Percentiles rank a stretch among this genome's conserved stretches.
phyloP scores from a whole-genome alignment of 2,888 invertebrate genomes.

The Girardia tigrina region DNA sequence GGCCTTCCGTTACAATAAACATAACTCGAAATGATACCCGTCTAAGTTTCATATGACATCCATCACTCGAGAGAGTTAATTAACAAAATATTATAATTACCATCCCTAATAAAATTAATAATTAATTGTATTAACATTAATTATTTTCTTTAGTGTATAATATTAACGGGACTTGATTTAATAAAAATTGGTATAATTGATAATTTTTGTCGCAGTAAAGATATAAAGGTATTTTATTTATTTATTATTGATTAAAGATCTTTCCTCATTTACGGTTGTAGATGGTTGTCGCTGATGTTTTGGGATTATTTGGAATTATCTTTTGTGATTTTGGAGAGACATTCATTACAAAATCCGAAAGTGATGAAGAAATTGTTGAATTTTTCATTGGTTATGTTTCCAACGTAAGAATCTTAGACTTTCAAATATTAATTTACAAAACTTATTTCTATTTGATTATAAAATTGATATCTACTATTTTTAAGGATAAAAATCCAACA shows the following conservation, averaged over 20 bases:
- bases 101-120: too few relatives aligned
- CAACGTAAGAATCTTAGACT: not conserved
- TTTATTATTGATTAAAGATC: not conserved
- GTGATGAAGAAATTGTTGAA: not conserved
- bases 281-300: conserved; percentile 26
- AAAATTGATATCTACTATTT: not conserved
- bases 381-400: conserved; percentile 25
- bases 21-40: too few relatives aligned
- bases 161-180: not conserved
- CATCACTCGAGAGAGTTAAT: too few relatives aligned
- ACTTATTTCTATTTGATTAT: not conserved
- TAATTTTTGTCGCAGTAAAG: conserved; percentile 26
- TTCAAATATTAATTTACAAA: too few relatives aligned
- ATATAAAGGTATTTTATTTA: not conserved
- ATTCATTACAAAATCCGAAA: not conserved
- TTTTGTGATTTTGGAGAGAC: conserved; percentile 30
- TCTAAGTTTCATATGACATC: too few relatives aligned
- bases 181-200: conserved; percentile 1
- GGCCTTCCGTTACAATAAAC: too few relatives aligned
- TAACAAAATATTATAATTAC: too few relatives aligned
- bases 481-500: not conserved
- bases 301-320: conserved; percentile 24
- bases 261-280: not conserved
- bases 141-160: not conserved
- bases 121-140: not conserved